These are phyloP conservation scores for Stigmatopora argus DNA, from an alignment of 2,113 vertebrate genomes.

Conservation along the genomic window DNA sequence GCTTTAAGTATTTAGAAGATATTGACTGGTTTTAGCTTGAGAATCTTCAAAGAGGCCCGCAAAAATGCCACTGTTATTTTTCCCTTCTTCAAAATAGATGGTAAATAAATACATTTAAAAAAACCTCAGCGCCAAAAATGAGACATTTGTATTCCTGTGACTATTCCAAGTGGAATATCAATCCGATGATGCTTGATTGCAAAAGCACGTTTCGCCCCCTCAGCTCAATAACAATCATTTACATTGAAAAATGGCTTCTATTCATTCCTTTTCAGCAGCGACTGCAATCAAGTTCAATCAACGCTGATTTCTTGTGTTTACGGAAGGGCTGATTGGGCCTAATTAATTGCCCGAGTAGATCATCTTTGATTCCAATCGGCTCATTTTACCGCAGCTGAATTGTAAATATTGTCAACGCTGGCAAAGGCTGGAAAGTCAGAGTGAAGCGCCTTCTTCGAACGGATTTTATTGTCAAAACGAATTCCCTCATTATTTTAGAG, in stretches of 20 bases:
- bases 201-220: constrained; percentile 9
- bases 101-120: too few species aligned
- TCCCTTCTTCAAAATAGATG: constrained; percentile 4
- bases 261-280: not conserved
- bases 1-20: too few species aligned
- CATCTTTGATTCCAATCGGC: constrained; percentile 29
- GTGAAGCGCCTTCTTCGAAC: not conserved
- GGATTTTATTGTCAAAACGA: not conserved
- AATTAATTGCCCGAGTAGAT: constrained; percentile 39
- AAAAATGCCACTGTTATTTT: constrained; percentile 8
- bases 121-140: too few species aligned
- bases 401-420: not conserved
- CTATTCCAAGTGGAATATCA: not conserved
- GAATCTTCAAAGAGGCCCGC: constrained; percentile 9
- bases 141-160: not conserved
- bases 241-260: constrained; percentile 11
- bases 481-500: not conserved
- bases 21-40: not conserved
- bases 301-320: constrained; percentile 47
- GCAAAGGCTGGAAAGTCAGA: not conserved
- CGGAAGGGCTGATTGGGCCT: constrained; percentile 45
- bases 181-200: not conserved
- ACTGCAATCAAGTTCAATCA: constrained; percentile 56
- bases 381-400: constrained; percentile 3
- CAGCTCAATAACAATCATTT: constrained; percentile 24